phyloP scores from a whole-genome alignment of 2,113 vertebrate genomes.

The Ctenomys sociabilis region DNA sequence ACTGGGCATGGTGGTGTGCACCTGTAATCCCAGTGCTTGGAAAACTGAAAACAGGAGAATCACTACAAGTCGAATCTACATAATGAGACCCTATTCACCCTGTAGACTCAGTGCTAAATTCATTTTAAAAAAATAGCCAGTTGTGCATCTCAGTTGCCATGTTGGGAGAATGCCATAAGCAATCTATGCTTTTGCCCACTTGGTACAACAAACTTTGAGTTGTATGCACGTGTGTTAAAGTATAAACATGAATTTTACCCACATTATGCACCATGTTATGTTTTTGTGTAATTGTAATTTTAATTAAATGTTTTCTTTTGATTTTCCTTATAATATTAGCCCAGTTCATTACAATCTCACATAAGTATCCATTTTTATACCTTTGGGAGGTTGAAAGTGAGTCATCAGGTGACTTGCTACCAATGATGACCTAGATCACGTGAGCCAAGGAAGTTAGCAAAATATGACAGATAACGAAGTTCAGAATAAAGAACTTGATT shows the following conservation, averaged over 20 bases:
- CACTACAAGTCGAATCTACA: too few species aligned
- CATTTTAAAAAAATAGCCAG: neutral
- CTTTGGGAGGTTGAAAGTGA: neutral
- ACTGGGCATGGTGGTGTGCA: too few species aligned
- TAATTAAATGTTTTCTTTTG: neutral
- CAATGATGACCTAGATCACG: neutral
- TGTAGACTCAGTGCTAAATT: too few species aligned
- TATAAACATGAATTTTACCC: neutral
- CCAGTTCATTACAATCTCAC: neutral
- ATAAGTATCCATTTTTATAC: neutral
- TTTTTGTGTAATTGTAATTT: neutral
- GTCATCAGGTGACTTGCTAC: neutral
- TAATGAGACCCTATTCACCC: too few species aligned
- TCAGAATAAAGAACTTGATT: neutral
- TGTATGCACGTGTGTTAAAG: too few species aligned
- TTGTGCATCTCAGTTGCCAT: neutral
- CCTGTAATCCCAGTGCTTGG: too few species aligned
- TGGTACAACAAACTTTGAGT: neutral
- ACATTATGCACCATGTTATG: neutral
- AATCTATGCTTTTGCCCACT: neutral
- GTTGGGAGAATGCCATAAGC: neutral
- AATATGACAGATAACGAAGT: neutral
- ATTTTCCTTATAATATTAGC: neutral
- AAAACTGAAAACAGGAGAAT: too few species aligned
- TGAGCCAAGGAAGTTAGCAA: neutral